A percentile compares a stretch with the other conserved stretches of the same genome.
These are phyloP conservation scores for Mnemiopsis leidyi DNA, from an alignment of 37 sponge, comb jelly and placozoan species.

Conservation along the genomic window DNA sequence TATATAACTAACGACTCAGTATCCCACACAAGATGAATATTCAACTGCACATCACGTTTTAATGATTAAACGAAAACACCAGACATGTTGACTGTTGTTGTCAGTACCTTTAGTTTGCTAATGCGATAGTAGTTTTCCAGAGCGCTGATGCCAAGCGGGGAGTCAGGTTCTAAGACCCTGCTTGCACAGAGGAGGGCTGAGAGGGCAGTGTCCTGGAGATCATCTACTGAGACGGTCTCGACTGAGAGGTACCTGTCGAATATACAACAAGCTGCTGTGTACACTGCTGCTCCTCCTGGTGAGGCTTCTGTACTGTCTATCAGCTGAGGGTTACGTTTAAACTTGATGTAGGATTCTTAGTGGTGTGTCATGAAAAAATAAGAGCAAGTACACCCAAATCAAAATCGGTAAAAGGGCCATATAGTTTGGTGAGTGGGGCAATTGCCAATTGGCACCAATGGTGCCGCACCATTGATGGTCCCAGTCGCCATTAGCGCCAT, in stretches of 20 bases:
- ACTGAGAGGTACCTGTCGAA: slow-evolving; percentile 45
- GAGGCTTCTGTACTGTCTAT: not conserved
- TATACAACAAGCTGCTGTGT: not conserved
- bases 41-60: not conserved
- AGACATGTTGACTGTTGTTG: too few species aligned
- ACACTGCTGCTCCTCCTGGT: not conserved
- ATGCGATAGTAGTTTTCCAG: not conserved
- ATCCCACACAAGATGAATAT: too few species aligned
- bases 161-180: not conserved
- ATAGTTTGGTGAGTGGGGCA: too few species aligned
- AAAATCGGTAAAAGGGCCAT: too few species aligned
- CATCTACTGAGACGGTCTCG: not conserved
- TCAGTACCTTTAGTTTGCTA: slow-evolving; percentile 17
- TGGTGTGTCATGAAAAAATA: too few species aligned
- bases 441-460: too few species aligned
- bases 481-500: too few species aligned
- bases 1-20: too few species aligned
- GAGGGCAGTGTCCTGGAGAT: not conserved
- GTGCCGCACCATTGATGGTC: too few species aligned
- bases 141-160: not conserved
- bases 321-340: slow-evolving; percentile 11
- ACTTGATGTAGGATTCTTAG: too few species aligned
- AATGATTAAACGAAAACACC: not conserved
- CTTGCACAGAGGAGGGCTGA: not conserved
- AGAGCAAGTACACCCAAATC: too few species aligned